These are phyloP conservation scores for Ophioninae sp. DNA, from an alignment of 2,888 invertebrate genomes.

Conservation along the genomic window DNA sequence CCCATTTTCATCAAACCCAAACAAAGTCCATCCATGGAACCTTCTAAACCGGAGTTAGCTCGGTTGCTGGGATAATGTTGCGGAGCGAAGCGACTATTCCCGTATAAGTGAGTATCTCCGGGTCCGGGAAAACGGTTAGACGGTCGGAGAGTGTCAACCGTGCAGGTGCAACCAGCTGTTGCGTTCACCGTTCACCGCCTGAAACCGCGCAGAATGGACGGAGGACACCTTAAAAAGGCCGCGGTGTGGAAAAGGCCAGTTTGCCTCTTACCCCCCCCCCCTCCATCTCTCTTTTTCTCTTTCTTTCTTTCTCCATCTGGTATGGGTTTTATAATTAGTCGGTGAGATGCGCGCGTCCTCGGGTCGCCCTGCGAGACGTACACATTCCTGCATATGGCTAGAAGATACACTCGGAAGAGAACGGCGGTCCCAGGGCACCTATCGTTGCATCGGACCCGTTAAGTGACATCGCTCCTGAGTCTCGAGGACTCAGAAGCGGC, in stretches of 20 bases:
- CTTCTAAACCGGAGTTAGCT: too few species aligned
- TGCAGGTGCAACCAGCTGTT: slow-evolving; percentile 62
- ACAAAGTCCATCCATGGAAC: too few species aligned
- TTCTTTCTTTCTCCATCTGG: neutral
- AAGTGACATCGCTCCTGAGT: slow-evolving; percentile 63
- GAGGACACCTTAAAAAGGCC: slow-evolving; percentile 57
- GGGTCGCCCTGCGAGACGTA: slow-evolving; percentile 39
- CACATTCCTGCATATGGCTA: slow-evolving; percentile 57
- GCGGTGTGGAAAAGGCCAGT: slow-evolving; percentile 57
- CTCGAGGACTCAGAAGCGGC: slow-evolving; percentile 11
- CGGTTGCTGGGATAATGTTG: slow-evolving; percentile 44
- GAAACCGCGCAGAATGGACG: slow-evolving; percentile 37
- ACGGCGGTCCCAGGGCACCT: slow-evolving; percentile 31
- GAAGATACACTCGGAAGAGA: slow-evolving; percentile 15
- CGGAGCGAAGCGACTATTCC: slow-evolving; percentile 34
- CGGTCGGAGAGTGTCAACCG: slow-evolving; percentile 62
- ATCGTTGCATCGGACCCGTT: slow-evolving; percentile 63
- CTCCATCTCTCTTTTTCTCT: neutral
- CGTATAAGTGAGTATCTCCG: slow-evolving; percentile 55
- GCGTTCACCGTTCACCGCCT: slow-evolving; percentile 27
- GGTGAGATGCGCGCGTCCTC: slow-evolving; percentile 51
- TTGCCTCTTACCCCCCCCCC: slow-evolving; percentile 19
- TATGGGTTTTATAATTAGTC: slow-evolving; percentile 58
- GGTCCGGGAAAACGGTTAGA: slow-evolving; percentile 57
- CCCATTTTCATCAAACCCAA: too few species aligned